Conservation (phyloP, 1,140 invertebrate genomes). For the Zeugodacus cucurbitae region DNA sequence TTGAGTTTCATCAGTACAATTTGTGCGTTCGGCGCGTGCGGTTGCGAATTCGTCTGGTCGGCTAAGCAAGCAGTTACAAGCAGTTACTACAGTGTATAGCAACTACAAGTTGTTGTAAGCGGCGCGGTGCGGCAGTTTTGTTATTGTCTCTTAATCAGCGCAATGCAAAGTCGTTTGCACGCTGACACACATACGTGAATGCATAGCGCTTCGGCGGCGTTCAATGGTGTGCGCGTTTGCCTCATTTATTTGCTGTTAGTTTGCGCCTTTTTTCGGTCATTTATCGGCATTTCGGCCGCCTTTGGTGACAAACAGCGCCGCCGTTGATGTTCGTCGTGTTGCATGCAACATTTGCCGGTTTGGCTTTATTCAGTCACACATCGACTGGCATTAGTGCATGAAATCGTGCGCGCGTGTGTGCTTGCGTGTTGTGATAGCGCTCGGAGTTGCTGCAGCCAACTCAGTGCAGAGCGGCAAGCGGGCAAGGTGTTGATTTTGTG, state of each 20-base stretch:
- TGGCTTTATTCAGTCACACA: background rate
- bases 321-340: slow-evolving; percentile 5
- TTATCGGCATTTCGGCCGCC: slow-evolving; percentile 7
- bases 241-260: background rate
- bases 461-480: background rate
- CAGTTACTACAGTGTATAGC: background rate
- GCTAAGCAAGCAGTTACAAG: background rate
- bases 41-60: slow-evolving; percentile 45
- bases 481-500: slow-evolving; percentile 9
- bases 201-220: background rate
- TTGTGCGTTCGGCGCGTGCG: slow-evolving; percentile 64
- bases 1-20: slow-evolving; percentile 57
- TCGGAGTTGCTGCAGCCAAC: background rate
- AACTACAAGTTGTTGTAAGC: slow-evolving; percentile 20
- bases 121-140: background rate
- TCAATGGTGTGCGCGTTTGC: background rate
- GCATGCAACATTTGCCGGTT: slow-evolving; percentile 33
- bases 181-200: background rate
- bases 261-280: slow-evolving; percentile 4
- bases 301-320: background rate
- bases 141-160: slow-evolving; percentile 7
- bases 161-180: background rate
- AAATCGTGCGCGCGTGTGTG: slow-evolving; percentile 4
- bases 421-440: background rate
- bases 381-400: background rate